phyloP scores from a whole-genome alignment of 2,888 invertebrate species.

The Xestia ashworthii region DNA sequence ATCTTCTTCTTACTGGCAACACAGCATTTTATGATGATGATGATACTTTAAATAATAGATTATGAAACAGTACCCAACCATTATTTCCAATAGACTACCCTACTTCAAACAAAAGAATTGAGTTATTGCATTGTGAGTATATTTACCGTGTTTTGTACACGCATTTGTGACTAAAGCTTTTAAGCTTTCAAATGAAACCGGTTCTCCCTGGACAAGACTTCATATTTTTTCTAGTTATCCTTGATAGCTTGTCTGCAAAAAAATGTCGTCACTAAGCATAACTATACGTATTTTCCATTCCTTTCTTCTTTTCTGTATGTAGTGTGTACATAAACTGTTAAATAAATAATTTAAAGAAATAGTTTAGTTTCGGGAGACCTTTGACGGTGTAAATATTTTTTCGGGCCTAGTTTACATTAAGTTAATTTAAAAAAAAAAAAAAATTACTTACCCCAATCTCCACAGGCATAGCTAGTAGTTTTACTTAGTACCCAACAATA shows the following conservation, averaged over 20 bases:
- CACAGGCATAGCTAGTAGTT: slow-evolving; percentile 24
- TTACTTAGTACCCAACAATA: slow-evolving; percentile 31
- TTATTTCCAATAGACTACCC: background rate
- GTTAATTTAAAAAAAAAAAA: background rate
- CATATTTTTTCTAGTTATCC: background rate
- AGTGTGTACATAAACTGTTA: too few relatives aligned
- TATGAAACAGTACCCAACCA: background rate
- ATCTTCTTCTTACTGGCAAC: background rate
- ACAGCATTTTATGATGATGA: too few relatives aligned
- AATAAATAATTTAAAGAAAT: too few relatives aligned
- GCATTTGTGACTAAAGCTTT: background rate
- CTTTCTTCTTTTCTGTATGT: too few relatives aligned
- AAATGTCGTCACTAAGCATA: too few relatives aligned
- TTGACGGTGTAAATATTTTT: background rate
- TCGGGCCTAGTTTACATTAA: background rate
- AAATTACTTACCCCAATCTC: background rate
- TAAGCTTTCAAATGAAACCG: background rate
- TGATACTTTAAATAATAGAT: background rate
- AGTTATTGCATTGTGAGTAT: background rate
- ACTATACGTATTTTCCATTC: too few relatives aligned
- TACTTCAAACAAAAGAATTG: background rate
- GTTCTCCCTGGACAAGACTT: background rate
- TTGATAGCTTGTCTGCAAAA: too few relatives aligned
- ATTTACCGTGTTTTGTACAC: too few relatives aligned
- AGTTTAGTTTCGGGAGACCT: too few relatives aligned